A percentile compares a stretch with the other conserved stretches of the same genome.
Evolutionary conservation across 1,140 invertebrate species (phyloP).

Genomic region (Druon quercuslanigerum): DNA sequence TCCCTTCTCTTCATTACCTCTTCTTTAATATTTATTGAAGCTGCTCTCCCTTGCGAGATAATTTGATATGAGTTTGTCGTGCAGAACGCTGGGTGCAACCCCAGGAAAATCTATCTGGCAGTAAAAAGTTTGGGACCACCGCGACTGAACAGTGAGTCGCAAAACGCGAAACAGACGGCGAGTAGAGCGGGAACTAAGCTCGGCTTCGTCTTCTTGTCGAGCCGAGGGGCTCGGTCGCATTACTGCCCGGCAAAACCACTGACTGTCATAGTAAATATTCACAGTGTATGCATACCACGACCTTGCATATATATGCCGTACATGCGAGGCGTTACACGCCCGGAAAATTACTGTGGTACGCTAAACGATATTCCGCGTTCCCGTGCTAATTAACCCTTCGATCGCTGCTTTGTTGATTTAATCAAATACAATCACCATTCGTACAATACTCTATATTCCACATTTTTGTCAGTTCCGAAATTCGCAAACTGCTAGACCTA

Average conservation of each 20-base stretch:
- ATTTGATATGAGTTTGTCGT: slow-evolving; percentile 13
- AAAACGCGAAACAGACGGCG: slow-evolving; percentile 50
- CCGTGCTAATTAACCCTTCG: slow-evolving; percentile 41
- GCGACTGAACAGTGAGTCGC: slow-evolving; percentile 38
- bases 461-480: background rate
- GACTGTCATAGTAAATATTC: slow-evolving; percentile 60
- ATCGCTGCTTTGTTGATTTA: slow-evolving; percentile 22
- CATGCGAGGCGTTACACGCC: slow-evolving; percentile 47
- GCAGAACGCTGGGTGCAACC: slow-evolving; percentile 18
- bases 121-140: slow-evolving; percentile 36
- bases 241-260: slow-evolving; percentile 60
- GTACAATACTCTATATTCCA: background rate
- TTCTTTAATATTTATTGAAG: slow-evolving; percentile 33
- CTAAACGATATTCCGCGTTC: slow-evolving; percentile 57
- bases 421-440: background rate
- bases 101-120: background rate
- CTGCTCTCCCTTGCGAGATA: slow-evolving; percentile 5
- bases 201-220: slow-evolving; percentile 54
- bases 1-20: slow-evolving; percentile 29
- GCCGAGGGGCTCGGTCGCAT: slow-evolving; percentile 54
- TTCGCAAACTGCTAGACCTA: background rate
- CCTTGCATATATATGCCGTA: slow-evolving; percentile 50
- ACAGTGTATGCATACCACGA: slow-evolving; percentile 50
- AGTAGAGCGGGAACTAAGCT: slow-evolving; percentile 36
- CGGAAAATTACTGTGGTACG: slow-evolving; percentile 54